Evolutionary conservation across 2,113 vertebrate genomes (phyloP), one percentile per base, ranked within the genome.

Genomic region (Holacanthus passer): DNA sequence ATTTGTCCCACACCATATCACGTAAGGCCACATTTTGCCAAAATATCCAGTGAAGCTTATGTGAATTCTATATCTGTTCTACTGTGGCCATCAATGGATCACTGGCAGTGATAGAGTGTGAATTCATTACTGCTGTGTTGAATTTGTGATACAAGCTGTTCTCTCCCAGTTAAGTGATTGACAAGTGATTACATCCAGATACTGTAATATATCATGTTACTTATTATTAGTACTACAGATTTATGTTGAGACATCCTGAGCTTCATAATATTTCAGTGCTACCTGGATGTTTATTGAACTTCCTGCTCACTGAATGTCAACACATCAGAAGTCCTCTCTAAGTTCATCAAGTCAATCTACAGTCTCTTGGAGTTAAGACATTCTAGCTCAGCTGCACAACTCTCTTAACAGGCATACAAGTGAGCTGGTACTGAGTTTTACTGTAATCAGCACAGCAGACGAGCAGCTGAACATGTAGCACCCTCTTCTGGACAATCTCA

Each of bases 401-500:
- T 3, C 24, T 55, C 27, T 45, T 22, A 64, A 41, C 22, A 29
- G 62, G 73, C 17, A 55, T 45, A 45, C 19, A n/a, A 24, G 3
- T 35, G 13, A 73, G 27, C 12, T 32, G 53, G 19, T 14, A 31
- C 19, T 22, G 47, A 35, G 43, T 48, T 2, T 75, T 2, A 29
- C 16, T 52, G 35, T 16, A 22, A 9, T 60, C 35, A 55, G 4
- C 27, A 47, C 20, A 31, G 37, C 29, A 59, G 31, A 35, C 17
- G 1, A 19, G 11, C 22, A 60, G 50, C 45, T 60, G 60, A 37
- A 31, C 16, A 11, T 20, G 52, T 39, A 52, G 56, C 74, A 3
- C 84, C 84, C 69, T 73, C 79, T 68, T 39, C 37, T 82, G 84
- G 73, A 52, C 69, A 69, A 20, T 24, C 10, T 10, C 17, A 32